phyloP scores from a whole-genome alignment of 2,797 vertebrate species.

The Poeciliopsis gracilis region DNA sequence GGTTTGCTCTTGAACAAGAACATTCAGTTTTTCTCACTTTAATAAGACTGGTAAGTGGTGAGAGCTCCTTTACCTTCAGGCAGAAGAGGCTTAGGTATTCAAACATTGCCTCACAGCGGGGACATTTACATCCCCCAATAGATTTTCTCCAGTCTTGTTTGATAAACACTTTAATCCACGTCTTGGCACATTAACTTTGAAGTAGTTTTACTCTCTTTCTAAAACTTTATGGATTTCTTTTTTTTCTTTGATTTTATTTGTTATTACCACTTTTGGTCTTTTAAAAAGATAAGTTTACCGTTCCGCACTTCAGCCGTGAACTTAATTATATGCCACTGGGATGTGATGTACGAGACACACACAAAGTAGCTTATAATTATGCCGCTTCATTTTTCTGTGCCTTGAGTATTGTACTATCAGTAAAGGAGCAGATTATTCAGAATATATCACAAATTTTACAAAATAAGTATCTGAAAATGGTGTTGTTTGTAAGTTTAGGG shows the following conservation, averaged over 20 bases:
- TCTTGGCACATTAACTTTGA: conserved; percentile 3
- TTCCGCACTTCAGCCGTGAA: background rate
- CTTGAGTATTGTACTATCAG: background rate
- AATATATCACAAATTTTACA: background rate
- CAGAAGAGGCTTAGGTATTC: conserved; percentile 38
- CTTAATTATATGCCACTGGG: background rate
- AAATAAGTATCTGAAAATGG: background rate
- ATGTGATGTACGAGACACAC: background rate
- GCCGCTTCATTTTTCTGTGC: background rate
- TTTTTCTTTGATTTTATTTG: background rate
- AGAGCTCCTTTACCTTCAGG: conserved; percentile 43
- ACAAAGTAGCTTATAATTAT: background rate
- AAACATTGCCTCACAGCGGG: conserved; percentile 32
- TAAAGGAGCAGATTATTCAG: background rate
- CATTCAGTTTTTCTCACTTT: conserved; percentile 48
- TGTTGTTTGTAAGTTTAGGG: background rate
- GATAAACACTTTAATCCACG: conserved; percentile 21
- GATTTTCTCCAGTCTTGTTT: conserved; percentile 28
- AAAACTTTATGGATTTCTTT: background rate
- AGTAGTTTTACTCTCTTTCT: conserved; percentile 16
- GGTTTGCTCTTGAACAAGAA: conserved; percentile 19
- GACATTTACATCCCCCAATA: conserved; percentile 24
- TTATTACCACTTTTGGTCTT: background rate
- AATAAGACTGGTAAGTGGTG: conserved; percentile 47
- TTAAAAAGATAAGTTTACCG: background rate